Evolutionary conservation across 1,140 invertebrate species (phyloP), one percentile per base, ranked within the genome.

Genomic region (Brachionus rotundiformis): DNA sequence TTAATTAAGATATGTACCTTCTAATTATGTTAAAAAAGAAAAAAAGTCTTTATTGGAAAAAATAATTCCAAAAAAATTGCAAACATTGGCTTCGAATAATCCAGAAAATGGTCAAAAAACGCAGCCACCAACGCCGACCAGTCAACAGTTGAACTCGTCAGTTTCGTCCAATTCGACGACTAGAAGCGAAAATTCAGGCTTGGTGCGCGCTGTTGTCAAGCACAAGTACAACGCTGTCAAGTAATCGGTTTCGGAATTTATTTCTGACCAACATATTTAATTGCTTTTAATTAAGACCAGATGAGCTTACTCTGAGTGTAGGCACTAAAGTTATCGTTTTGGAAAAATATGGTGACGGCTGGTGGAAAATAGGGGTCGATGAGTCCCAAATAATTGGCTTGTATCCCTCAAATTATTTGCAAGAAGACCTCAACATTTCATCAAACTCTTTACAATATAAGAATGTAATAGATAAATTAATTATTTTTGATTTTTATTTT

Each of bases 261-360:
- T 81, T 25, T 82, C 84, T 10, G 83, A 85, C 41, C 77, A 83
- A 19, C 71, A 84, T 82, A 6, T 68, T 81, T 31, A 82, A 80
- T 36, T 93, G 6, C 98, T 89, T 99, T 96, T 88, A 95, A 96
- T 31, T 94, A 98, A 95, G 98, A 88, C 91, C 94, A 1, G 98
- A 99, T 86, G 98, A 99, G 87, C 88, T 99, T 6, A 93, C 95
- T 1, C 90, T 99, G 54, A 92, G 68, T 16, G 19, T 39, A 39
- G 77, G 76, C 82, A 44, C 68, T 33, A 89, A 93, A 84, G 95
- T 99, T 81, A 90, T 95, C 81, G 98, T 99, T 83, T 89, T 99
- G 82, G 97, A 99, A 88, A 98, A 99, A 89, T 97, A 95, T 84
- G 96, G 95, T 83, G 98, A 99, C 90, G 98, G 97, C 33, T 99